Conservation (phyloP, 2,888 invertebrate genomes). For the Slavum lentiscoides region DNA sequence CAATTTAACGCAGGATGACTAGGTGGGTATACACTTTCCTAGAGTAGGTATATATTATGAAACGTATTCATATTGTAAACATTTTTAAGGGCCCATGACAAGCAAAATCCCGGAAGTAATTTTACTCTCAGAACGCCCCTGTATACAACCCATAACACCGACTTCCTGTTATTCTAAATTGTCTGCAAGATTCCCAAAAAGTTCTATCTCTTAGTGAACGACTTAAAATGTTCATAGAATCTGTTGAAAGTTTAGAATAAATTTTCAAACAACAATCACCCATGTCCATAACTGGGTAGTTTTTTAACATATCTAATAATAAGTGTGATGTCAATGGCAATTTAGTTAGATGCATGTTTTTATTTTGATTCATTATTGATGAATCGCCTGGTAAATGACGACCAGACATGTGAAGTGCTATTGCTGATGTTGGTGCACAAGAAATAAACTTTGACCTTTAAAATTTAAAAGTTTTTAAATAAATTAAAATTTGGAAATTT, state of each 20-base stretch:
- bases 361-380: background rate
- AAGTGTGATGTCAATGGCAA: background rate
- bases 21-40: too few species aligned
- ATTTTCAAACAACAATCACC: background rate
- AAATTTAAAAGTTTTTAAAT: conserved; percentile 5
- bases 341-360: background rate
- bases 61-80: too few species aligned
- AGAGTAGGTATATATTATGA: too few species aligned
- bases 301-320: background rate
- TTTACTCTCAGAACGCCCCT: too few species aligned
- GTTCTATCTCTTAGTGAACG: background rate
- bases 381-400: conserved; percentile 9
- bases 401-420: background rate
- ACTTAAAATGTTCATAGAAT: background rate
- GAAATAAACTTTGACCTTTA: conserved; percentile 10
- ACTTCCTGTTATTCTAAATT: conserved; percentile 6
- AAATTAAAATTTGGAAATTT: background rate
- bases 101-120: too few species aligned
- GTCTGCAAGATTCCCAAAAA: conserved; percentile 5
- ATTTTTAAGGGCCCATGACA: too few species aligned
- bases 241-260: background rate
- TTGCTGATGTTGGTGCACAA: background rate
- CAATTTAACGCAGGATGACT: too few species aligned
- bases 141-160: background rate
- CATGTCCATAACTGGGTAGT: conserved; percentile 1